These are phyloP conservation scores for Drosophila ananassae DNA, from an alignment of 1,140 invertebrate genomes.

Conservation along the genomic window DNA sequence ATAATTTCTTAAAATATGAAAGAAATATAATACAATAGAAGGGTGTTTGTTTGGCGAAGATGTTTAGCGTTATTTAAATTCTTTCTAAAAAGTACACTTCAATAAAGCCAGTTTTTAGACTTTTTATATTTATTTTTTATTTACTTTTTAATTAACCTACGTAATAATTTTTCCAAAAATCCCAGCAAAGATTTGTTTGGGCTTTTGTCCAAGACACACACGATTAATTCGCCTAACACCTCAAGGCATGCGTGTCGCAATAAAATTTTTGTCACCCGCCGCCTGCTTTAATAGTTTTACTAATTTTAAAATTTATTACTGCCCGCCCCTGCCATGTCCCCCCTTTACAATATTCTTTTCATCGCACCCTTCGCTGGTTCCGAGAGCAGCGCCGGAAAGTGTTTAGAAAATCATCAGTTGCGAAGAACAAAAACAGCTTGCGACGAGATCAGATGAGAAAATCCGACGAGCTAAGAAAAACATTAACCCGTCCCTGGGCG, in stretches of 20 bases:
- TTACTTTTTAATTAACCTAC: neutral
- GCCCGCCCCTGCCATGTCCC: neutral
- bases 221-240: constrained; percentile 72
- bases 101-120: no score
- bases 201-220: constrained; percentile 22
- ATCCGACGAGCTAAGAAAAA: constrained; percentile 46
- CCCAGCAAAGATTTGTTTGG: constrained; percentile 19
- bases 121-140: neutral
- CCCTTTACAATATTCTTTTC: constrained; percentile 26
- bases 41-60: no score
- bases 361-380: constrained; percentile 36
- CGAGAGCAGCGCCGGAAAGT: constrained; percentile 21
- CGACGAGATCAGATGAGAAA: constrained; percentile 44
- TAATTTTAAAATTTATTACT: constrained; percentile 70
- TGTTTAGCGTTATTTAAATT: no score
- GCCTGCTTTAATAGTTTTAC: constrained; percentile 60
- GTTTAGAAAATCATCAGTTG: constrained; percentile 62
- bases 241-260: constrained; percentile 61
- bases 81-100: no score
- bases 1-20: neutral
- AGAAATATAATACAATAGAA: neutral
- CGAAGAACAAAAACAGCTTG: constrained; percentile 30
- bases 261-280: constrained; percentile 55
- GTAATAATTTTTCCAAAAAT: neutral
- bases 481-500: constrained; percentile 61